phyloP scores from a whole-genome alignment of 2,113 vertebrate species.

The Cygnus atratus region DNA sequence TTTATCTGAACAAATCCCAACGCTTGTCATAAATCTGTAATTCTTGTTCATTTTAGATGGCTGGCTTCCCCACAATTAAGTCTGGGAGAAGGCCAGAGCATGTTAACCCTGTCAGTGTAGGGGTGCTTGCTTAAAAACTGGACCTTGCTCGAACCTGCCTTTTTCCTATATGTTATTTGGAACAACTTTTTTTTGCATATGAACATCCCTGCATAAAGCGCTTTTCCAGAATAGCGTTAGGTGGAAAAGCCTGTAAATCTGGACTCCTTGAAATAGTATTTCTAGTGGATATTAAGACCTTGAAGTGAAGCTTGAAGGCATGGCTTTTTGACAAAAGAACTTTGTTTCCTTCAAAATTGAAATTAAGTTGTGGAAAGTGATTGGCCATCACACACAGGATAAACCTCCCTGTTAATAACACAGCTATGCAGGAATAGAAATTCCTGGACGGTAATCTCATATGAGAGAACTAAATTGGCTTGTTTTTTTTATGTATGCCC shows the following conservation, averaged over 20 bases:
- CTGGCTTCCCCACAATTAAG: background rate
- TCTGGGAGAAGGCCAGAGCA: background rate
- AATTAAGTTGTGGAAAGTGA: background rate
- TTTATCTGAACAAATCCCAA: conserved; percentile 34
- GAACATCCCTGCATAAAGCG: background rate
- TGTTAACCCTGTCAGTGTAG: background rate
- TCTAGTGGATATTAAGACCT: background rate
- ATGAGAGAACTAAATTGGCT: background rate
- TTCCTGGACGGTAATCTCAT: conserved; percentile 2
- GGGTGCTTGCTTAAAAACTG: background rate
- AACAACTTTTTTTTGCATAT: background rate
- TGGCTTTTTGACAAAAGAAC: conserved; percentile 21
- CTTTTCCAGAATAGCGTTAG: background rate
- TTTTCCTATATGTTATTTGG: background rate
- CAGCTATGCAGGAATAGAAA: background rate
- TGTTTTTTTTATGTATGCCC: background rate
- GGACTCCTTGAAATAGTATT: background rate
- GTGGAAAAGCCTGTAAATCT: background rate
- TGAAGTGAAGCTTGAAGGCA: background rate
- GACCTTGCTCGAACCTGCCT: accelerated
- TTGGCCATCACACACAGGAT: background rate
- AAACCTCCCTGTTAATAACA: conserved; percentile 6
- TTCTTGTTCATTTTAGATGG: conserved; percentile 12
- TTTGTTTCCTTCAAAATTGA: background rate
- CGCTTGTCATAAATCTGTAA: background rate